Evolutionary conservation across 1,140 invertebrate genomes (phyloP).

Genomic region (Pentalonia nigronervosa): DNA sequence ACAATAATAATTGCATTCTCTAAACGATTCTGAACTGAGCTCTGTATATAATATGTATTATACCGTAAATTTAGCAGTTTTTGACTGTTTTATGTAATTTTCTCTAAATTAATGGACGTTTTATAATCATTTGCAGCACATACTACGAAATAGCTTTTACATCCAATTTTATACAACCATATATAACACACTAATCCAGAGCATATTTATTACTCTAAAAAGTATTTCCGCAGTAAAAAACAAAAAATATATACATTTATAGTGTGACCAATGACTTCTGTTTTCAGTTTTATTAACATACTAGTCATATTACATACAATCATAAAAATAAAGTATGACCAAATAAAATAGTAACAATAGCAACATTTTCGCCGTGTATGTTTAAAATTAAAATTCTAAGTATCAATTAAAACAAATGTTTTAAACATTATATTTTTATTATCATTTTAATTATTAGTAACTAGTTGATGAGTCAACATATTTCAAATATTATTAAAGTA

Average conservation of each 20-base stretch:
- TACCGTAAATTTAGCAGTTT: neutral
- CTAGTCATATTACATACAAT: neutral
- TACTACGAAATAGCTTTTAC: neutral
- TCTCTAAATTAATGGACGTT: neutral
- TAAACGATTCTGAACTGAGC: neutral
- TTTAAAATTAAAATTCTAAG: neutral
- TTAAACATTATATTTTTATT: neutral
- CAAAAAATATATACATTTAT: neutral
- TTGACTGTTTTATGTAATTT: slow-evolving; percentile 12
- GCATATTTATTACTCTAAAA: neutral
- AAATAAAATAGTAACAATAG: neutral
- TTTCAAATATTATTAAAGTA: neutral
- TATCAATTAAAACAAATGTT: neutral
- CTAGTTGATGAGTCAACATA: neutral
- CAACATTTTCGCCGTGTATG: neutral
- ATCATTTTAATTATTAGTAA: neutral
- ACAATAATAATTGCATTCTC: neutral
- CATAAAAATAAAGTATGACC: neutral
- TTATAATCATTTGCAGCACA: neutral
- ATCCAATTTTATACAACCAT: neutral
- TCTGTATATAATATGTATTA: neutral
- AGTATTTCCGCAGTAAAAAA: neutral
- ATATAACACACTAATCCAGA: neutral
- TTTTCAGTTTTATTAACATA: neutral
- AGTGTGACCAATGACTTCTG: neutral